These are phyloP conservation scores for Pogoniulus pusillus DNA, from an alignment of 2,797 vertebrate genomes.

Conservation along the genomic window DNA sequence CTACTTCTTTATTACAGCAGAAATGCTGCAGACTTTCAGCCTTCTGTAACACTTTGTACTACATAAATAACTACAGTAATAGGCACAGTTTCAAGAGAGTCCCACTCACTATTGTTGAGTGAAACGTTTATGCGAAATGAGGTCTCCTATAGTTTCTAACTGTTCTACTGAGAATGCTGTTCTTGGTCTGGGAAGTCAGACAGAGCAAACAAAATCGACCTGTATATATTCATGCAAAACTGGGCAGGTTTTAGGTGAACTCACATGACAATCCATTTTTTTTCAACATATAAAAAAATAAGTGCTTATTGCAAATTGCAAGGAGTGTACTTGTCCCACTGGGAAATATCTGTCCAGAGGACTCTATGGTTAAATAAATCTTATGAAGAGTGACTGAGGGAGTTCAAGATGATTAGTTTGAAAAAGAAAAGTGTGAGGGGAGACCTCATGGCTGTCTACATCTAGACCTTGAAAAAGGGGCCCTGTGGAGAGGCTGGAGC, in stretches of 20 bases:
- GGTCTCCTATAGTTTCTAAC: not conserved
- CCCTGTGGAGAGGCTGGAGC: no score
- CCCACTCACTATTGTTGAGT: not conserved
- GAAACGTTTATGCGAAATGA: not conserved
- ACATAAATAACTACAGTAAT: not conserved
- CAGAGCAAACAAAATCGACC: not conserved
- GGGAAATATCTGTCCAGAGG: not conserved
- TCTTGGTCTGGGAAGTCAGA: not conserved
- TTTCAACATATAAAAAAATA: not conserved
- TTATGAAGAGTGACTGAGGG: no score
- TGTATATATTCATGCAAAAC: not conserved
- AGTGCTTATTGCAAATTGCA: not conserved
- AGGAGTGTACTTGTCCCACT: not conserved
- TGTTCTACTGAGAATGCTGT: not conserved
- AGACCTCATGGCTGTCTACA: no score
- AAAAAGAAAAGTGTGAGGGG: no score
- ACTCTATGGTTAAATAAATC: no score
- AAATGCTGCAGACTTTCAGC: not conserved
- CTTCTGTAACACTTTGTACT: not conserved
- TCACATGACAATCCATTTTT: not conserved
- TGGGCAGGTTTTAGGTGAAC: not conserved
- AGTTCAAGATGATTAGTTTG: no score
- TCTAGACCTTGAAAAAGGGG: no score
- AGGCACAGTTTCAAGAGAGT: not conserved
- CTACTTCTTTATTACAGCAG: not conserved